Evolutionary conservation across 2,113 vertebrate species (phyloP), one percentile per base, ranked within the genome.

Genomic region (Cnemophilus loriae): DNA sequence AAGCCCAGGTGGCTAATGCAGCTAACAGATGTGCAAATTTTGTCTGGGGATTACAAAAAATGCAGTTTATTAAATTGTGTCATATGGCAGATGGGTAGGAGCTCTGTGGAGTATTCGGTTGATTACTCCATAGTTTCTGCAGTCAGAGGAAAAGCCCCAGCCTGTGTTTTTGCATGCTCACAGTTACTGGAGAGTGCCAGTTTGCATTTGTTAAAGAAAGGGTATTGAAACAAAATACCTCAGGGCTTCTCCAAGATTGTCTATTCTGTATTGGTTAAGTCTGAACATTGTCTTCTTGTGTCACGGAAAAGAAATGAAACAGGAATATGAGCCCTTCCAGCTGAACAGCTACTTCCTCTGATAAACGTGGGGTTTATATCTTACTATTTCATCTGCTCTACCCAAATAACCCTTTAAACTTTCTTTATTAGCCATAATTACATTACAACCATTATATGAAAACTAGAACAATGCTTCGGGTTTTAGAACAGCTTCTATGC

Each of bases 21-120:
- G n/a, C 84, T 74, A 96, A 74, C 93, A 97, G 94, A 94, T 94
- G 84, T 65, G 55, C 12, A 55, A 52, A 86, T 95, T 91, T 87
- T 95, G 63, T 83, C 79, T 84, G 60, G 87, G 79, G 87, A 95
- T 73, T 73, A 60, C 26, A 84, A 95, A 92, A 92, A 91, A 71
- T n/a, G 32, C 56, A 81, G 46, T 79, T 91, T 97, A 96, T 87
- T 94, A 87, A 85, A 93, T 85, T 57, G 68, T 85, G 78, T 90
- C 84, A 47, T 93, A 83, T 91, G 75, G 81, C 93, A 97, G 89
- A 97, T 93, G 95, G 91, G 67, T 79, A 82, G 87, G 49, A 93
- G 49, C 81, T 87, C 83, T 90, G 63, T 70, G 67, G 90, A 92
- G 24, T 73, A 59, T 88, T 93, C 1, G 5, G 57, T 41, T 87